phyloP scores from a whole-genome alignment of 2,888 invertebrate genomes.

The Elmis aenea region DNA sequence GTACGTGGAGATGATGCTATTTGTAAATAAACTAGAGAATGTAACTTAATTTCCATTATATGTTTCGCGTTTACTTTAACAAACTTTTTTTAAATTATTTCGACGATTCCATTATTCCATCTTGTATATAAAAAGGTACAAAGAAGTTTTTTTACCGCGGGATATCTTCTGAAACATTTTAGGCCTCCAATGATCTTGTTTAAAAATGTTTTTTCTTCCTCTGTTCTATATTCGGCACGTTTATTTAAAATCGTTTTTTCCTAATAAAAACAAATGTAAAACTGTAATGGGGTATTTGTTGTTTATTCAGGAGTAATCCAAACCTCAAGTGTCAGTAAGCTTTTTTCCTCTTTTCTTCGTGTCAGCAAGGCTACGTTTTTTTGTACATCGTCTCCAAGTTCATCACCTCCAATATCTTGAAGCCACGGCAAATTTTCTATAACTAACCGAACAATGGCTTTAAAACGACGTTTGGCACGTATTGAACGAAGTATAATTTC shows the following conservation, averaged over 20 bases:
- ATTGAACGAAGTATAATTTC: neutral
- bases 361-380: slow-evolving; percentile 38
- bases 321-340: slow-evolving; percentile 1
- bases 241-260: slow-evolving; percentile 60
- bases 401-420: slow-evolving; percentile 47
- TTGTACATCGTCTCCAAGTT: slow-evolving; percentile 48
- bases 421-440: slow-evolving; percentile 56
- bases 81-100: no score
- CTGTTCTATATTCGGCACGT: slow-evolving; percentile 50
- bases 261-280: slow-evolving; percentile 34
- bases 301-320: neutral
- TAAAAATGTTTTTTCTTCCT: slow-evolving; percentile 56
- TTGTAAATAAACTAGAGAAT: no score
- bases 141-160: slow-evolving; percentile 46
- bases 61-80: no score
- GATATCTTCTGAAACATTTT: slow-evolving; percentile 58
- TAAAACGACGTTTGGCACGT: slow-evolving; percentile 48
- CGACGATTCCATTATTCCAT: no score
- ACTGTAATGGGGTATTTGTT: neutral
- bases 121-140: no score
- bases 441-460: slow-evolving; percentile 53
- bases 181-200: slow-evolving; percentile 56
- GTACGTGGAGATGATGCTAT: no score
- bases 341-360: neutral
- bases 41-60: no score